Conservation (phyloP, 1,140 invertebrate genomes). For the Calliphora vicina region DNA sequence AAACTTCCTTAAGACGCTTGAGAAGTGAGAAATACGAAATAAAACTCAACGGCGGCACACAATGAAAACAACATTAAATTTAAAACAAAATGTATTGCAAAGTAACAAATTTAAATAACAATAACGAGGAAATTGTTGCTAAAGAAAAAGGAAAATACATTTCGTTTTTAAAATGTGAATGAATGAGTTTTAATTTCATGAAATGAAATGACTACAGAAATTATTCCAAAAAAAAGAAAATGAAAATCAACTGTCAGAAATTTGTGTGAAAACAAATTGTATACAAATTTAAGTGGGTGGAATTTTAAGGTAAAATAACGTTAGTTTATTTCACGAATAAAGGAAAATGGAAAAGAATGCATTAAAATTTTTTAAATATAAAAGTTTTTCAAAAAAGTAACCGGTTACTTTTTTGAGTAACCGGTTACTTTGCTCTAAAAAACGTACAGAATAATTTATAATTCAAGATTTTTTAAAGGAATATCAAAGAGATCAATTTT, state of each 20-base stretch:
- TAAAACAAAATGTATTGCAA: not conserved
- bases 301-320: not conserved
- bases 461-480: no score
- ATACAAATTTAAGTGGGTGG: no score
- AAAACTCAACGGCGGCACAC: no score
- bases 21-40: not conserved
- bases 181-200: not conserved
- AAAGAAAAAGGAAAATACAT: not conserved
- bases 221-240: not conserved
- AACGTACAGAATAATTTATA: no score
- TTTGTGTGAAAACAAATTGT: not conserved
- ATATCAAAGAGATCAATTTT: no score
- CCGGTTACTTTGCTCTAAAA: no score
- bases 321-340: no score
- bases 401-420: no score
- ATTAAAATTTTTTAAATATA: no score
- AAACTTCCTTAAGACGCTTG: not conserved
- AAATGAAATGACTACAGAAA: not conserved
- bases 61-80: no score
- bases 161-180: not conserved
- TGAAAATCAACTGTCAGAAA: not conserved
- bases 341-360: no score
- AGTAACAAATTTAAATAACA: conserved; percentile 3
- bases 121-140: not conserved
- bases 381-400: no score